These are phyloP conservation scores for Disparrhopalites patrizii DNA, from an alignment of 2,888 invertebrate species.

Conservation along the genomic window DNA sequence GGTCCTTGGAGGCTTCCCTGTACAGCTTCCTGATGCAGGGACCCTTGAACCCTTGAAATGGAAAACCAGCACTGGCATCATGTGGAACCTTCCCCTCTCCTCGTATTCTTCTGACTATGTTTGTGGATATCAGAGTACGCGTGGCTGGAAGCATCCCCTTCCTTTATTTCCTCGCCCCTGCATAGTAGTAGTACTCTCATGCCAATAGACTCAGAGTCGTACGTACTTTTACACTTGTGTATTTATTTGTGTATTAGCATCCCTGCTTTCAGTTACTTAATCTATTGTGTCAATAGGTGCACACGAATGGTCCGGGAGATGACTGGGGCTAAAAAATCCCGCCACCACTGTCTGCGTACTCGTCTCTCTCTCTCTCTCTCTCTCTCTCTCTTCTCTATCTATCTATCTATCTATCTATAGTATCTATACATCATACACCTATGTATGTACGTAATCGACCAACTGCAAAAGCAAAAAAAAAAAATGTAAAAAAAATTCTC, in stretches of 20 bases:
- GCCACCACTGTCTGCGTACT: not conserved
- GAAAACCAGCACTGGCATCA: conserved; percentile 11
- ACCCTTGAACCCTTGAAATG: not conserved
- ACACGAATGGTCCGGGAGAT: not conserved
- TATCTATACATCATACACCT: too few species aligned
- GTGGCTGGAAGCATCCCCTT: conserved; percentile 25
- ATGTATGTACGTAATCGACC: too few species aligned
- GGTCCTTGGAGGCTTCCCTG: conserved; percentile 4
- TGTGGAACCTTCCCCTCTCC: not conserved
- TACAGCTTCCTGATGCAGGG: not conserved
- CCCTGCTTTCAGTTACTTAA: conserved; percentile 16
- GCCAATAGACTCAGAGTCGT: conserved; percentile 12
- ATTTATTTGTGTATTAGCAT: conserved; percentile 14
- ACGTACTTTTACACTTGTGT: conserved; percentile 25
- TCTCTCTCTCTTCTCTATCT: not conserved
- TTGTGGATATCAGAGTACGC: conserved; percentile 13
- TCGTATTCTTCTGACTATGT: too few species aligned
- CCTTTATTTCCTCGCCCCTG: conserved; percentile 19
- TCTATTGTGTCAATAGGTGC: conserved; percentile 15
- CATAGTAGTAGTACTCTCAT: conserved; percentile 12
- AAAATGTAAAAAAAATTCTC: too few species aligned
- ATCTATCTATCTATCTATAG: too few species aligned
- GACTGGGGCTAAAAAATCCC: too few species aligned
- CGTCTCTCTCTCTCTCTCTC: not conserved
- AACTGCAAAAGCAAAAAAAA: too few species aligned